These are phyloP conservation scores for Agrotis clavis DNA, from an alignment of 2,888 invertebrate genomes.

Conservation along the genomic window DNA sequence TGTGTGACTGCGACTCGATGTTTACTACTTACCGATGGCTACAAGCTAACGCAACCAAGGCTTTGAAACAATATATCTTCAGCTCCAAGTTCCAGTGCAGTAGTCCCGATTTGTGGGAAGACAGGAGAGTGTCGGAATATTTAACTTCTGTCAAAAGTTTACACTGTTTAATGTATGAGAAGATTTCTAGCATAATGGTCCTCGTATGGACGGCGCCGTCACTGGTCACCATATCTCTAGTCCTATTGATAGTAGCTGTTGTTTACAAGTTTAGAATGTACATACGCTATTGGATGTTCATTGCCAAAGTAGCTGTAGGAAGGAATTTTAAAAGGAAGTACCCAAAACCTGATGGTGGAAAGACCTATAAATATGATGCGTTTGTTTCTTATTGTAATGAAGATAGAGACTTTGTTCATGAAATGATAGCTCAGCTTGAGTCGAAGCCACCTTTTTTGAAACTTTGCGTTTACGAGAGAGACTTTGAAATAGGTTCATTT, in stretches of 20 bases:
- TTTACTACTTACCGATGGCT: slow-evolving; percentile 84
- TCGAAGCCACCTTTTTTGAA: slow-evolving; percentile 91
- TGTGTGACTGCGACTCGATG: slow-evolving; percentile 90
- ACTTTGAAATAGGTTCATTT: slow-evolving; percentile 92
- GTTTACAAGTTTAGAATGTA: slow-evolving; percentile 87
- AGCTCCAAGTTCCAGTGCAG: slow-evolving; percentile 84
- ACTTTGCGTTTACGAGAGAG: slow-evolving; percentile 93
- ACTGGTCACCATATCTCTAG: slow-evolving; percentile 78
- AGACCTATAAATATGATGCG: slow-evolving; percentile 90
- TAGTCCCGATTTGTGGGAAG: slow-evolving; percentile 87
- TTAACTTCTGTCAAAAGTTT: slow-evolving; percentile 81
- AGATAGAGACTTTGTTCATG: slow-evolving; percentile 92
- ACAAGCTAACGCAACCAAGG: slow-evolving; percentile 79
- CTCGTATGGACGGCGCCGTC: slow-evolving; percentile 85
- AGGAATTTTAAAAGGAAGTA: slow-evolving; percentile 79
- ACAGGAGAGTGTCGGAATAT: slow-evolving; percentile 83
- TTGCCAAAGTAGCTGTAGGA: slow-evolving; percentile 89
- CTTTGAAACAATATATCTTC: slow-evolving; percentile 79
- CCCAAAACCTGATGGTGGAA: slow-evolving; percentile 59
- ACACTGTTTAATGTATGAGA: slow-evolving; percentile 83
- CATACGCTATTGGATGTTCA: slow-evolving; percentile 90
- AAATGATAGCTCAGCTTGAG: slow-evolving; percentile 92
- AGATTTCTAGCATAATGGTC: slow-evolving; percentile 82
- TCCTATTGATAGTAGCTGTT: slow-evolving; percentile 73
- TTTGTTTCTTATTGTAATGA: slow-evolving; percentile 92